Evolutionary conservation across 1,140 invertebrate genomes (phyloP).

Genomic region (Amyelois transitella): DNA sequence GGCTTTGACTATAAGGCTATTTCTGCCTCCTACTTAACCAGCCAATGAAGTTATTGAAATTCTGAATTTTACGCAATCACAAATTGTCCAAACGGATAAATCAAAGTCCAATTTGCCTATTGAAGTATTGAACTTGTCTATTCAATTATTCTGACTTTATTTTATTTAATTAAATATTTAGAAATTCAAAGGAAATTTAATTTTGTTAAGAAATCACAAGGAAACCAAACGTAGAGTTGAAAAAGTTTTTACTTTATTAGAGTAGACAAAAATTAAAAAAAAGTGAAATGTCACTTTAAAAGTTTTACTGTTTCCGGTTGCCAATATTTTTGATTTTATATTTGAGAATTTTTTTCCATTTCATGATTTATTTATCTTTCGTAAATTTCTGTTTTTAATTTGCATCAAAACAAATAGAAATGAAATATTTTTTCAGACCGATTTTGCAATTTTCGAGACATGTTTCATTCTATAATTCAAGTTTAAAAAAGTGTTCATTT

Average conservation of each 20-base stretch:
- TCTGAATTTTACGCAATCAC: no score
- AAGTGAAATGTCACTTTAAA: conserved; percentile 17
- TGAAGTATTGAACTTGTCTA: no score
- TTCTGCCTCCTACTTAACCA: no score
- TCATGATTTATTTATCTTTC: conserved; percentile 11
- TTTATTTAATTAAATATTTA: no score
- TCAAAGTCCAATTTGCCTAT: no score
- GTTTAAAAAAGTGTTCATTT: conserved; percentile 55
- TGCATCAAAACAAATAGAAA: conserved; percentile 39
- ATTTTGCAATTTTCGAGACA: conserved; percentile 30
- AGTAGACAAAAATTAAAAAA: conserved; percentile 5
- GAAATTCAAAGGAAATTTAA: no score
- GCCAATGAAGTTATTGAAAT: no score
- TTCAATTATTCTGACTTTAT: no score
- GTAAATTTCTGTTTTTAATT: conserved; percentile 19
- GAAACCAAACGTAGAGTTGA: background rate
- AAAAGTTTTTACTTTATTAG: background rate
- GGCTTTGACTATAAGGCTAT: no score
- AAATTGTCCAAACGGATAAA: no score
- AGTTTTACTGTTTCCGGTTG: conserved; percentile 32
- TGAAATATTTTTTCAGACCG: conserved; percentile 47
- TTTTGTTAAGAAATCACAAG: no score
- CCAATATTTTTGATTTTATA: conserved; percentile 22
- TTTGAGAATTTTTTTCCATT: conserved; percentile 18
- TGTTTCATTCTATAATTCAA: conserved; percentile 39